A percentile compares a stretch with the other conserved stretches of the same genome.
These are phyloP conservation scores for Penaeus vannamei DNA, from an alignment of 1,140 invertebrate genomes.

Conservation along the genomic window DNA sequence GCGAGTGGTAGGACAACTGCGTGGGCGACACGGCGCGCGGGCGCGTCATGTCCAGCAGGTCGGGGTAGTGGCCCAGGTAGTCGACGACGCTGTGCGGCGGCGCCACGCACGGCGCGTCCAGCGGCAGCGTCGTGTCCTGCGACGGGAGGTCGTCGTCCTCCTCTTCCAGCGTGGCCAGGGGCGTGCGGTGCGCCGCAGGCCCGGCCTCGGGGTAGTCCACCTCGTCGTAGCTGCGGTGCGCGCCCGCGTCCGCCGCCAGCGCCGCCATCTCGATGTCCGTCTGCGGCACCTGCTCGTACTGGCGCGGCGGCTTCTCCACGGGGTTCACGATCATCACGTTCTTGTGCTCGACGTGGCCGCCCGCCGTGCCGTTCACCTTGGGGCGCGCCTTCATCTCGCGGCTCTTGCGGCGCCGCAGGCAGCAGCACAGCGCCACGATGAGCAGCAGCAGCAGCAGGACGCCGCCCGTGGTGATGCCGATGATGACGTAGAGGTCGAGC, in stretches of 20 bases:
- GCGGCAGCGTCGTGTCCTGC: constrained; percentile 46
- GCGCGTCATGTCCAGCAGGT: constrained; percentile 82
- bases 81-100: constrained; percentile 73
- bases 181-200: constrained; percentile 36
- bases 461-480: constrained; percentile 78
- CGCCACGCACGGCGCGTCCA: constrained; percentile 26
- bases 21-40: constrained; percentile 75
- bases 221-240: constrained; percentile 66
- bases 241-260: constrained; percentile 41
- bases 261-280: constrained; percentile 69
- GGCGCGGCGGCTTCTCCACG: constrained; percentile 73
- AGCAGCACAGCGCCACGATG: constrained; percentile 69
- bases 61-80: constrained; percentile 77
- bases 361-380: constrained; percentile 74
- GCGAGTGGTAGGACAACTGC: constrained; percentile 64
- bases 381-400: constrained; percentile 72
- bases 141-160: constrained; percentile 54
- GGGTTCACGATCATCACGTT: constrained; percentile 66
- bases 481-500: constrained; percentile 77
- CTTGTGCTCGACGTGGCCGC: constrained; percentile 48
- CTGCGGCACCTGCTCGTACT: constrained; percentile 70
- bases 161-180: constrained; percentile 62
- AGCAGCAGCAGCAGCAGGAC: constrained; percentile 68
- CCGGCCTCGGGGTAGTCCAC: constrained; percentile 61
- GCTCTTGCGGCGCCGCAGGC: constrained; percentile 64